Evolutionary conservation across 2,113 vertebrate species (phyloP).

Genomic region (Ictalurus furcatus): DNA sequence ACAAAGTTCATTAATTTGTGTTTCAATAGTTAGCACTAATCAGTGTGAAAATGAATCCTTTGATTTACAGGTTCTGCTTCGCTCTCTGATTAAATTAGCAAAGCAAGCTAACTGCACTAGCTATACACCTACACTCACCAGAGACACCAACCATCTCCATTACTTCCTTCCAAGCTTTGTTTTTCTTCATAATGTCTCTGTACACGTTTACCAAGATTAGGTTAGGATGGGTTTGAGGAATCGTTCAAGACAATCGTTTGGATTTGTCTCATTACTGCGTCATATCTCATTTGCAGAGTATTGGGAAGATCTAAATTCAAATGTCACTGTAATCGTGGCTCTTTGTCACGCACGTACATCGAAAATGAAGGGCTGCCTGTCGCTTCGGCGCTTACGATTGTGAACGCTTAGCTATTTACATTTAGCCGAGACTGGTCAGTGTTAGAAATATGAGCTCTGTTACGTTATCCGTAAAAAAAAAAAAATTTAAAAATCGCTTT

Average conservation of each 20-base stretch:
- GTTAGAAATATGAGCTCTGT: no score
- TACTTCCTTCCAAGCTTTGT: neutral
- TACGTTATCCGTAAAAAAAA: no score
- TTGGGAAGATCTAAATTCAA: neutral
- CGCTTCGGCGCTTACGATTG: no score
- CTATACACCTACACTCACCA: neutral
- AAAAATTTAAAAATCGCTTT: no score
- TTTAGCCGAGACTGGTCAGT: no score
- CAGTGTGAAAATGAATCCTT: neutral
- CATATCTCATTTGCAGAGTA: neutral
- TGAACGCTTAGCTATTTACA: no score
- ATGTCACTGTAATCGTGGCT: no score
- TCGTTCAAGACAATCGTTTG: neutral
- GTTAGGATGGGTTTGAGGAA: neutral
- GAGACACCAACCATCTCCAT: neutral
- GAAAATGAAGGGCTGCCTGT: no score
- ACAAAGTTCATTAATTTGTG: neutral
- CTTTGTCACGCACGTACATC: no score
- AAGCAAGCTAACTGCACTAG: neutral
- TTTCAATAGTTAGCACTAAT: neutral
- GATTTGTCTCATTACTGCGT: neutral
- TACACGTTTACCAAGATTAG: neutral
- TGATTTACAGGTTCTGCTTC: neutral
- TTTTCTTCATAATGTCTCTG: neutral
- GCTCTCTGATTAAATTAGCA: neutral